phyloP scores from a whole-genome alignment of 37 sponge, comb jelly and placozoan genomes.

The Spongilla lacustris region DNA sequence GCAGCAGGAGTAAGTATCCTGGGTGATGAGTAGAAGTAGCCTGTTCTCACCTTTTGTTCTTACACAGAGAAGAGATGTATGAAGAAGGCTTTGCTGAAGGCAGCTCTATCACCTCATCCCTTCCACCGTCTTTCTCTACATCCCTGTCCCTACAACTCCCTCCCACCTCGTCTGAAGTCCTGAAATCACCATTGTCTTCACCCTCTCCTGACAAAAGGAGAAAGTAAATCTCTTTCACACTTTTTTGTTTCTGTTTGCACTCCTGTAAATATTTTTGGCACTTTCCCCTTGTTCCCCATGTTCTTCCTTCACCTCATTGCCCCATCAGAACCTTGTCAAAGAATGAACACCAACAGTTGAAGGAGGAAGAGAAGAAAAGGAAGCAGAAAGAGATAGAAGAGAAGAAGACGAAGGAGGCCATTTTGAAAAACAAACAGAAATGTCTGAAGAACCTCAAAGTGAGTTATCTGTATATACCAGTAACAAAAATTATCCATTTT shows the following conservation, averaged over 20 bases:
- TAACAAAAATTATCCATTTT: background rate
- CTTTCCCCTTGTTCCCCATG: background rate
- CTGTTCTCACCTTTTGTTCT: no score
- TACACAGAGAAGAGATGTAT: background rate
- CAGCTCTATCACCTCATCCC: background rate
- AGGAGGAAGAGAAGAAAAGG: constrained; percentile 16
- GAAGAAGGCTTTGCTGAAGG: background rate
- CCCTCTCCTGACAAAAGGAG: background rate
- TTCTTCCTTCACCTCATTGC: background rate
- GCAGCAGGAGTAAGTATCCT: background rate
- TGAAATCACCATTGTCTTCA: background rate
- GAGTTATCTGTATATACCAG: background rate
- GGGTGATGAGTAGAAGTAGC: no score
- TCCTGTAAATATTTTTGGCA: no score
- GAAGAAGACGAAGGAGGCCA: constrained; percentile 10
- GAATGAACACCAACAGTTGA: background rate
- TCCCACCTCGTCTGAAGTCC: background rate
- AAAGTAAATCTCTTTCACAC: background rate
- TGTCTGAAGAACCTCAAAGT: constrained; percentile 45
- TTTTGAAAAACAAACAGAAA: constrained; percentile 34
- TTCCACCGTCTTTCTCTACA: background rate
- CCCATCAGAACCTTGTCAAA: background rate
- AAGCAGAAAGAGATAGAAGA: no score
- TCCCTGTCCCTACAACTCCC: background rate
- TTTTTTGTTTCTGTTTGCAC: no score